Evolutionary conservation across 1,140 invertebrate genomes (phyloP).

Genomic region (Ceratitis capitata): DNA sequence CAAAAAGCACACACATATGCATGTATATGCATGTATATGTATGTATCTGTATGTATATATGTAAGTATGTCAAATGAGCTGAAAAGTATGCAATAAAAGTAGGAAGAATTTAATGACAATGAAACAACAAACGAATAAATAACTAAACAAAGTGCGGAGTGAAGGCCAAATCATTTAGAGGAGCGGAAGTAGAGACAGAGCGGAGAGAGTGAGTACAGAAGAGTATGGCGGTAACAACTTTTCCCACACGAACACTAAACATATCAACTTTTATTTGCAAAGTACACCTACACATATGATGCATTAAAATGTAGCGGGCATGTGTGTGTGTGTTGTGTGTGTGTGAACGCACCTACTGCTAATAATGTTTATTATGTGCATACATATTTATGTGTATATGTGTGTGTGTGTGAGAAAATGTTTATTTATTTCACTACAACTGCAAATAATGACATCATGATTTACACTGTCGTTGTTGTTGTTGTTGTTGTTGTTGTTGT

Average conservation of each 20-base stretch:
- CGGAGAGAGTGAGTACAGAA: neutral
- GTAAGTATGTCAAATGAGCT: slow-evolving; percentile 11
- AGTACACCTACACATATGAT: neutral
- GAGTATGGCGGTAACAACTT: neutral
- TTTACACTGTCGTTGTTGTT: neutral
- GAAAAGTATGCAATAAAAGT: slow-evolving; percentile 36
- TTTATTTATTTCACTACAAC: slow-evolving; percentile 27
- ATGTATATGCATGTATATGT: too few species aligned
- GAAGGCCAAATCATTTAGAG: neutral
- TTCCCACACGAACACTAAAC: neutral
- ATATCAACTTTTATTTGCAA: neutral
- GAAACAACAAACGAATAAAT: neutral
- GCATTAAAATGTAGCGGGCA: too few species aligned
- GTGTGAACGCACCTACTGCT: neutral
- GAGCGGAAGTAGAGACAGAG: too few species aligned
- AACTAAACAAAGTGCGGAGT: neutral
- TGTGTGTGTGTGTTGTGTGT: too few species aligned
- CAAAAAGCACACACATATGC: too few species aligned
- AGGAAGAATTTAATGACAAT: slow-evolving; percentile 20
- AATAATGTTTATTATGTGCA: neutral
- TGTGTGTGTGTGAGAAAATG: neutral
- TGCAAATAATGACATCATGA: slow-evolving; percentile 37
- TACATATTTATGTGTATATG: neutral
- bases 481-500: neutral
- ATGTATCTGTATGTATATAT: neutral